These are phyloP conservation scores for Eristalis intricaria DNA, from an alignment of 2,888 invertebrate genomes.

Conservation along the genomic window DNA sequence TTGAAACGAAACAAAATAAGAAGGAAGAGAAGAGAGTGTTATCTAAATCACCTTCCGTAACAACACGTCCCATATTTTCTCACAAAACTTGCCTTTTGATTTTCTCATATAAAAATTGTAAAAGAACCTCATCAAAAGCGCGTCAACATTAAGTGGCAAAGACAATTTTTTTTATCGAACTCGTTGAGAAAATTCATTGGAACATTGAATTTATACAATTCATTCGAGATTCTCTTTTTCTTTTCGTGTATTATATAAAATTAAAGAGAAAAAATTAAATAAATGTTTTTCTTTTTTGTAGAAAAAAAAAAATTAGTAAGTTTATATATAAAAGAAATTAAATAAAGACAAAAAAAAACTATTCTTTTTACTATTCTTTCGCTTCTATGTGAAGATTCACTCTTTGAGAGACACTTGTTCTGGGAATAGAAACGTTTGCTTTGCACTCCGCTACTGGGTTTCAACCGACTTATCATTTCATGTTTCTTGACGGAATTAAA, in stretches of 20 bases:
- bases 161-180: neutral
- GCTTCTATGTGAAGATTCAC: too few relatives aligned
- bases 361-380: neutral
- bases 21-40: neutral
- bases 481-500: too few relatives aligned
- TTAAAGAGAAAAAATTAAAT: slow-evolving; percentile 55
- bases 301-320: slow-evolving; percentile 72
- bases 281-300: slow-evolving; percentile 73
- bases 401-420: too few relatives aligned
- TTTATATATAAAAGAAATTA: slow-evolving; percentile 70
- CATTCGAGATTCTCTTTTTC: slow-evolving; percentile 64
- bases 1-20: neutral
- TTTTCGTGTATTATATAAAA: slow-evolving; percentile 64
- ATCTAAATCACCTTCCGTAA: neutral
- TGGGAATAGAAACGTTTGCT: too few relatives aligned
- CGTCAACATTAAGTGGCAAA: neutral
- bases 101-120: neutral
- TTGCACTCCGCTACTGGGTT: too few relatives aligned
- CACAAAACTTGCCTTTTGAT: neutral
- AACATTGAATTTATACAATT: slow-evolving; percentile 1
- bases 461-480: too few relatives aligned
- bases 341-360: slow-evolving; percentile 52
- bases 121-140: neutral
- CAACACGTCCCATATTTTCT: neutral
- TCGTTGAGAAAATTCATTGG: neutral